These are phyloP conservation scores for Lophotriccus pileatus DNA, from an alignment of 2,797 vertebrate genomes.

Conservation along the genomic window DNA sequence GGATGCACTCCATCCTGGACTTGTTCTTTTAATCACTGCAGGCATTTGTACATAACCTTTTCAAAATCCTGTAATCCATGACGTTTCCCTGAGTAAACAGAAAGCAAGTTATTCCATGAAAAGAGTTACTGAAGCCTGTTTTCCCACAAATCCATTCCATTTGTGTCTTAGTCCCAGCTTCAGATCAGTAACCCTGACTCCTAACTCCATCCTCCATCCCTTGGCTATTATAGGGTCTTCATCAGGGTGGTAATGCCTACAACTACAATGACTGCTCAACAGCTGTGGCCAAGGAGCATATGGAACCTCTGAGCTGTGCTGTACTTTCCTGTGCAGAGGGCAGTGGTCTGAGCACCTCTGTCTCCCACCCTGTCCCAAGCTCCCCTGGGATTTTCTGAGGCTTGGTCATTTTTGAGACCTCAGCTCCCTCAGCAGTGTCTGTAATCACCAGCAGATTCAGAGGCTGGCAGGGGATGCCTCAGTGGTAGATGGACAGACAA, in stretches of 20 bases:
- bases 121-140: not conserved
- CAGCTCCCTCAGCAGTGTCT: not conserved
- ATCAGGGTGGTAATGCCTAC: not conserved
- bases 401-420: not conserved
- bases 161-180: not conserved
- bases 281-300: rapidly evolving
- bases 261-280: not conserved
- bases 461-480: not conserved
- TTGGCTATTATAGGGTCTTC: not conserved
- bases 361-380: not conserved
- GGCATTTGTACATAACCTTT: not conserved
- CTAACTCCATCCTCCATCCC: not conserved
- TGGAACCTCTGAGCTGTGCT: not conserved
- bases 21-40: not conserved
- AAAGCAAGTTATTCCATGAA: not conserved
- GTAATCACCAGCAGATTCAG: not conserved
- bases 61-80: not conserved
- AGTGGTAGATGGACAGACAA: not conserved
- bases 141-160: not conserved
- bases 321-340: rapidly evolving
- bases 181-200: not conserved
- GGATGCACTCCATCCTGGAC: not conserved
- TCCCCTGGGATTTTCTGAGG: not conserved
- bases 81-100: not conserved
- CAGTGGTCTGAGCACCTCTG: rapidly evolving